Evolutionary conservation across 1,140 invertebrate genomes (phyloP).

Genomic region (Carposina sasakii): DNA sequence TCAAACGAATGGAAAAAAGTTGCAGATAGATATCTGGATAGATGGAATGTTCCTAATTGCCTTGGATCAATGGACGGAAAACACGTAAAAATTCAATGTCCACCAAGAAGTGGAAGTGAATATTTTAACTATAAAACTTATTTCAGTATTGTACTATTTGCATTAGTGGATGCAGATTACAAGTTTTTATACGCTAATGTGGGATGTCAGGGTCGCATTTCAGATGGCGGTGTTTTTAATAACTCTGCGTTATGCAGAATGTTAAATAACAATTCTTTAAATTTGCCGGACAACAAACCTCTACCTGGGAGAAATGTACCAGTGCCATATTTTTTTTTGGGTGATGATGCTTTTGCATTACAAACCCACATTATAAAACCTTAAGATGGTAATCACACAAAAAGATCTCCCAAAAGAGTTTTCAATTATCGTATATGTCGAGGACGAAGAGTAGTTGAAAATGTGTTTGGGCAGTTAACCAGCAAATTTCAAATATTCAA

Average conservation of each 20-base stretch:
- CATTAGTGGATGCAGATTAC: conserved; percentile 4
- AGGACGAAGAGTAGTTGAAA: conserved; percentile 11
- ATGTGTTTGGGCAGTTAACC: conserved; percentile 2
- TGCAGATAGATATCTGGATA: background rate
- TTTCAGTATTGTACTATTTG: conserved; percentile 7
- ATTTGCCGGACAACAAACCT: background rate
- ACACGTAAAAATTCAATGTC: background rate
- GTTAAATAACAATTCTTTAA: background rate
- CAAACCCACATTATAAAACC: conserved; percentile 16
- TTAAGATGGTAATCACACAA: conserved; percentile 13
- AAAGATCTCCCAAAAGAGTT: conserved; percentile 10
- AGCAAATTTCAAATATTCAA: background rate
- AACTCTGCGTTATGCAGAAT: background rate
- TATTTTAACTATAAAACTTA: background rate
- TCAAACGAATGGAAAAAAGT: background rate
- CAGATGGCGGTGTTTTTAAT: background rate
- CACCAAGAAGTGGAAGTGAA: background rate
- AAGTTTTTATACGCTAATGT: background rate
- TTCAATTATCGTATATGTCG: conserved; percentile 18
- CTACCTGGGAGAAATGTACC: conserved; percentile 13
- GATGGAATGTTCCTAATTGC: background rate
- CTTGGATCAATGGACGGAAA: background rate
- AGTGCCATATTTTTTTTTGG: conserved; percentile 16
- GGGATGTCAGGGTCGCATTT: conserved; percentile 6
- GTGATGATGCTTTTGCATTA: conserved; percentile 14